Evolutionary conservation across 2,113 vertebrate genomes (phyloP).

Genomic region (Microtus pennsylvanicus): DNA sequence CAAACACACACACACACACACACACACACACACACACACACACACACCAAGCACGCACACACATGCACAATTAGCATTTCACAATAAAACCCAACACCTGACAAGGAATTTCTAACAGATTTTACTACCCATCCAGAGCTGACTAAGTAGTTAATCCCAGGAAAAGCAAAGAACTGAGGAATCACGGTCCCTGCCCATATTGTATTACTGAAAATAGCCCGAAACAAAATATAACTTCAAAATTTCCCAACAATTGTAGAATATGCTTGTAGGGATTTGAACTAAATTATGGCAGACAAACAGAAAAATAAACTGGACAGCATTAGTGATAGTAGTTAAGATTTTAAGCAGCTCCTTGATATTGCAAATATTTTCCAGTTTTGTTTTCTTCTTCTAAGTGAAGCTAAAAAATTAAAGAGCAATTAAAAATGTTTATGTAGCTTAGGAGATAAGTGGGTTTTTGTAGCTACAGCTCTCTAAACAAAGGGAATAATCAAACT

Average conservation of each 20-base stretch:
- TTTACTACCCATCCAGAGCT: conserved; percentile 44
- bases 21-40: not conserved
- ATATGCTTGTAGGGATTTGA: not conserved
- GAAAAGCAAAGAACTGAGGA: conserved; percentile 54
- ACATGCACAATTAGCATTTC: not conserved
- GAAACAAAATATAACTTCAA: conserved; percentile 50
- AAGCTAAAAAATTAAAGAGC: not conserved
- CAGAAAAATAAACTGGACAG: conserved; percentile 28
- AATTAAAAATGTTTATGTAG: not conserved
- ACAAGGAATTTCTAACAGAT: conserved; percentile 43
- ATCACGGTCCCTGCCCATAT: not conserved
- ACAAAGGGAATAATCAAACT: conserved; percentile 30
- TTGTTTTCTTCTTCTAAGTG: not conserved
- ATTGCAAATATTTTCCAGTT: not conserved
- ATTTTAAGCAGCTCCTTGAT: conserved; percentile 34
- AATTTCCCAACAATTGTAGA: conserved; percentile 53
- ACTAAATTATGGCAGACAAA: not conserved
- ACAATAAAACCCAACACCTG: conserved; percentile 36
- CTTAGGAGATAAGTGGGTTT: not conserved
- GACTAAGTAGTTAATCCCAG: conserved; percentile 18
- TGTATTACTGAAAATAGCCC: conserved; percentile 35
- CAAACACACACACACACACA: not conserved
- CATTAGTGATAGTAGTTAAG: not conserved
- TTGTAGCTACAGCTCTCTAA: not conserved
- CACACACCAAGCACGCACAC: not conserved